These are phyloP conservation scores for Drosophila greeni DNA, from an alignment of 2,888 invertebrate species.

Conservation along the genomic window DNA sequence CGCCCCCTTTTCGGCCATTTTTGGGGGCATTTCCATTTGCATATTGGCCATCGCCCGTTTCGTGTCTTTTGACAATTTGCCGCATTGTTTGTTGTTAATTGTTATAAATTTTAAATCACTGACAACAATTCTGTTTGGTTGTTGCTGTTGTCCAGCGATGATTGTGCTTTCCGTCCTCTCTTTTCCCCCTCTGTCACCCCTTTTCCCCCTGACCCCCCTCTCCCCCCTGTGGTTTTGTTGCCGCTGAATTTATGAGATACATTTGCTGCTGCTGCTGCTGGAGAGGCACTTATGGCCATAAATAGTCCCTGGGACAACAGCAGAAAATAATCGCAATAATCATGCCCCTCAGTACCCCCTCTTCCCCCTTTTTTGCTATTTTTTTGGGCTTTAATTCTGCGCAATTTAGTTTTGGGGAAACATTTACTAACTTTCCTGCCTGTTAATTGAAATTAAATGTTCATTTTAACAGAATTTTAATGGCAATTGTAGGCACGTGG, in stretches of 20 bases:
- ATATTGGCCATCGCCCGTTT: conserved; percentile 61
- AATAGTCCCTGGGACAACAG: conserved; percentile 9
- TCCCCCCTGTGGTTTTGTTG: conserved; percentile 24
- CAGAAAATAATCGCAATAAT: conserved; percentile 34
- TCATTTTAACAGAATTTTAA: conserved; percentile 30
- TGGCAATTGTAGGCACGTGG: conserved; percentile 18
- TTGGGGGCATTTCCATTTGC: conserved; percentile 55
- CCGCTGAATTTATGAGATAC: conserved; percentile 38
- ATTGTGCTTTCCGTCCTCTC: not conserved
- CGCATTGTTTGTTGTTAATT: conserved; percentile 68
- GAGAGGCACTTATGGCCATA: conserved; percentile 33
- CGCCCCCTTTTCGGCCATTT: conserved; percentile 14
- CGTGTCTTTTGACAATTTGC: conserved; percentile 69
- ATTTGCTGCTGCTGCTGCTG: conserved; percentile 19
- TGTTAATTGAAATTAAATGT: conserved; percentile 40
- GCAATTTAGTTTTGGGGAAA: conserved; percentile 12
- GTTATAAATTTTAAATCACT: conserved; percentile 68
- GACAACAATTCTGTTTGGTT: conserved; percentile 29
- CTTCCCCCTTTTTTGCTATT: not conserved
- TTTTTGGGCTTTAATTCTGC: not conserved
- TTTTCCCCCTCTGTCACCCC: too few relatives aligned
- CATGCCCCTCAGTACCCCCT: not conserved
- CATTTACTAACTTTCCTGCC: conserved; percentile 7
- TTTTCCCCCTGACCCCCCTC: not conserved
- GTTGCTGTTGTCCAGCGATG: conserved; percentile 24